Percentiles rank a stretch among this genome's conserved stretches.
phyloP scores from a whole-genome alignment of 2,888 invertebrate genomes.

The Rhimphoctona megacephalus region DNA sequence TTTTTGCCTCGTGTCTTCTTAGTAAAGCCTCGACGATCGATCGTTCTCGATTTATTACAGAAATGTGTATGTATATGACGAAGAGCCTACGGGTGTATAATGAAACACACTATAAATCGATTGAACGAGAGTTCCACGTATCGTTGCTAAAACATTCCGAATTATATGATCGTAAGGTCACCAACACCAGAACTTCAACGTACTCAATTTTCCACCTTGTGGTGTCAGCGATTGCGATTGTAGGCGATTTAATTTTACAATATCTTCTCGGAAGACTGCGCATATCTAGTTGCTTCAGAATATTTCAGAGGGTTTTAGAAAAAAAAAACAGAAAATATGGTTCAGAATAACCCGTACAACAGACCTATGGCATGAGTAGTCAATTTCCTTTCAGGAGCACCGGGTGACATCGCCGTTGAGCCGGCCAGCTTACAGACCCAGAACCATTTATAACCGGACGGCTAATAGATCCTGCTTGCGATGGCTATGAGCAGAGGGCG shows the following conservation, averaged over 20 bases:
- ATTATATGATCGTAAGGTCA: neutral
- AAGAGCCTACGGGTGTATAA: conserved; percentile 19
- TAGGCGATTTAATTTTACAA: neutral
- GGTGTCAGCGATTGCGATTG: neutral
- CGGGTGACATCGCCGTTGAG: conserved; percentile 78
- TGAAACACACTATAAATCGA: conserved; percentile 50
- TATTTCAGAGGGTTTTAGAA: conserved; percentile 7
- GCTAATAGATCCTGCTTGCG: conserved; percentile 80
- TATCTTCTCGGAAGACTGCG: neutral
- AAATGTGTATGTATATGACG: neutral
- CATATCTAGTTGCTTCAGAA: neutral
- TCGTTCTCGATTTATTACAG: conserved; percentile 62
- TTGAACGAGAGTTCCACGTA: conserved; percentile 40
- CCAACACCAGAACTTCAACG: neutral
- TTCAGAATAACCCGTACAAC: conserved; percentile 23
- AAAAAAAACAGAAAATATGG: conserved; percentile 31
- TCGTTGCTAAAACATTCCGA: conserved; percentile 3
- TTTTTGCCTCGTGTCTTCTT: conserved; percentile 56
- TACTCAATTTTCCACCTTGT: neutral
- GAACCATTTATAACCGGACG: conserved; percentile 82
- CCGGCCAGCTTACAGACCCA: conserved; percentile 69
- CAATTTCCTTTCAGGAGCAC: conserved; percentile 82
- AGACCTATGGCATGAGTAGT: conserved; percentile 77
- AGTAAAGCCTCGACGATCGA: conserved; percentile 61
- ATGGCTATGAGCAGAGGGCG: conserved; percentile 70